Evolutionary conservation across 2,113 vertebrate genomes (phyloP).

Genomic region (Corvus moneduloides): DNA sequence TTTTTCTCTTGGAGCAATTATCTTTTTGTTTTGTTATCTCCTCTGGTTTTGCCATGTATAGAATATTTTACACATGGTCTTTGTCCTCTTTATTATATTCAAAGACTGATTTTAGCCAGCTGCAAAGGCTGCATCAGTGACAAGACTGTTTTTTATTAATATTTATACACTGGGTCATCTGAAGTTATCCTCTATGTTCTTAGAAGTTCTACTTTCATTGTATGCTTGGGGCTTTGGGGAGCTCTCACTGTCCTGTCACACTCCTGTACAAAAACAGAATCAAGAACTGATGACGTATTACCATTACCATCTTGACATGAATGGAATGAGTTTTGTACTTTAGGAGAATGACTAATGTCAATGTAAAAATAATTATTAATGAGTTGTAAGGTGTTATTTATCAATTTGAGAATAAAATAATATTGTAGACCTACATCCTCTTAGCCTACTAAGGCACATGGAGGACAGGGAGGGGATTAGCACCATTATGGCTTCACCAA

Average conservation of each 20-base stretch:
- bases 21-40: not conserved
- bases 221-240: not conserved
- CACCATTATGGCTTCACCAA: not conserved
- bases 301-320: not conserved
- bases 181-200: not conserved
- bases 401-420: not conserved
- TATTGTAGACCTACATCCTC: not conserved
- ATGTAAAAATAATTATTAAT: not conserved
- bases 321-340: not conserved
- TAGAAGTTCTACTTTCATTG: not conserved
- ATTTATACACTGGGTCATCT: not conserved
- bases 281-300: not conserved
- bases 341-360: not conserved
- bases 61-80: not conserved
- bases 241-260: not conserved
- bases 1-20: not conserved
- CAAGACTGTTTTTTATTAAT: not conserved
- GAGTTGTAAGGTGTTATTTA: not conserved
- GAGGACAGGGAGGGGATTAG: not conserved
- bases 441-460: not conserved
- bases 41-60: not conserved
- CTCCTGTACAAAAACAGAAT: not conserved
- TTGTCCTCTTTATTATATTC: not conserved
- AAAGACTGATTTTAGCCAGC: not conserved
- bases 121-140: not conserved